A percentile compares a stretch with the other conserved stretches of the same genome.
Evolutionary conservation across 2,888 invertebrate species (phyloP).

Genomic region (Caenorhabditis drosophilae): DNA sequence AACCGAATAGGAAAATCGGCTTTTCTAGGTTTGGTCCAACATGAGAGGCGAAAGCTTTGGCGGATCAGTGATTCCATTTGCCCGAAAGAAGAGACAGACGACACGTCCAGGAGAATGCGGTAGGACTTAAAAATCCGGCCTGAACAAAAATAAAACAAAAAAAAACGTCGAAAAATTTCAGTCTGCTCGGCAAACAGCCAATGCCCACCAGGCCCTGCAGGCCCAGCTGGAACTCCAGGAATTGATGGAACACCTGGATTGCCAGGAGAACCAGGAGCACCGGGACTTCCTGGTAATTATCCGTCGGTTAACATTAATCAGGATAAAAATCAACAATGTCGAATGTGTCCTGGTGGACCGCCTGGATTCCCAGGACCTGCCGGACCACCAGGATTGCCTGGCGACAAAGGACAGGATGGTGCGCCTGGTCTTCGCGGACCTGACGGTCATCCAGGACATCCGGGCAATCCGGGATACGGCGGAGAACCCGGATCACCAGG

Average conservation of each 20-base stretch:
- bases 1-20: neutral
- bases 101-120: slow-evolving; percentile 43
- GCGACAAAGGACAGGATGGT: slow-evolving; percentile 41
- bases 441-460: slow-evolving; percentile 51
- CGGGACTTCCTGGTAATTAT: slow-evolving; percentile 53
- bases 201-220: slow-evolving; percentile 48
- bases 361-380: slow-evolving; percentile 51
- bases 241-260: slow-evolving; percentile 45
- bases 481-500: slow-evolving; percentile 52
- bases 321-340: slow-evolving; percentile 52
- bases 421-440: slow-evolving; percentile 44
- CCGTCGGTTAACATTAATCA: slow-evolving; percentile 54
- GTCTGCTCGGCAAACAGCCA: slow-evolving; percentile 43
- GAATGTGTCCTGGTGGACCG: slow-evolving; percentile 54
- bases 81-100: slow-evolving; percentile 47
- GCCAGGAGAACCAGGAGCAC: slow-evolving; percentile 41
- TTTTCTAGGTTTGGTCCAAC: slow-evolving; percentile 12
- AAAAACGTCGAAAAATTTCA: too few relatives aligned
- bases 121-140: slow-evolving; percentile 26
- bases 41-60: slow-evolving; percentile 42
- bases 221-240: slow-evolving; percentile 44
- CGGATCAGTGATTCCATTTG: slow-evolving; percentile 40
- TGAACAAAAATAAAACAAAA: slow-evolving; percentile 40
- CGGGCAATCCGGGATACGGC: slow-evolving; percentile 45
- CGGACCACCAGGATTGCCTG: slow-evolving; percentile 50